Base-by-base conservation (phyloP, 2,113 vertebrate species). In the Alaudala cheleensis region DNA sequence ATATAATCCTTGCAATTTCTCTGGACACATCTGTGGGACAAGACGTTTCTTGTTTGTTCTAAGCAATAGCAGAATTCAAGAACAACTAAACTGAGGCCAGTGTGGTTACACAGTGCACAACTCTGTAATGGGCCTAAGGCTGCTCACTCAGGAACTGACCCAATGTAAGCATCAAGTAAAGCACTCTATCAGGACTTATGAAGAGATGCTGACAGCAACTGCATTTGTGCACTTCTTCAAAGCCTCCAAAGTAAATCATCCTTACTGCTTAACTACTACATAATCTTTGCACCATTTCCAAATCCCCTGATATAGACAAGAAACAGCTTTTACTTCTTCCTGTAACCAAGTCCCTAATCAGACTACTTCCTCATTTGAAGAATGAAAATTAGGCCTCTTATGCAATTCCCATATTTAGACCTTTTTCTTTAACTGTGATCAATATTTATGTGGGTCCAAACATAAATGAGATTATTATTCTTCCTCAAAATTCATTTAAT, bases 271-370 rank as follows among this genome's bases (percentile, higher is more conserved):
- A 82, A 76, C 57, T 65, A 40, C 61, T 61, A 49, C 23, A 28
- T 31, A 56, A 62, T 82, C 81, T 74, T 90, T 78, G 51, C 51
- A 77, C 23, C 45, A 49, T 73, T 89, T 82, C 67, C 39, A 93
- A 88, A 92, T 73, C 49, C 33, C 61, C 49, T 69, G 42, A 34
- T 50, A 72, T 17, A 81, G 40, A 76, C 42, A 54, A 22, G 31
- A 79, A 96, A 58, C 33, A 70, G 34, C 28, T 91, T 81, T 92
- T 90, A 65, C 56, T 93, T 95, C 70, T 69, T 53, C 65, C 86
- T 70, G 57, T 60, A 92, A 94, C 87, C 66, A 84, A 80, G 70
- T 73, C 28, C 31, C 51, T 53, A 87, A 82, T 65, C 88, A 87
- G 70, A 87, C 69, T 60, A 53, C 14, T 42, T 62, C 37, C 40